Percentiles rank a stretch among this genome's conserved stretches.
Evolutionary conservation across 2,113 vertebrate species (phyloP).

Genomic region (Fukomys damarensis): DNA sequence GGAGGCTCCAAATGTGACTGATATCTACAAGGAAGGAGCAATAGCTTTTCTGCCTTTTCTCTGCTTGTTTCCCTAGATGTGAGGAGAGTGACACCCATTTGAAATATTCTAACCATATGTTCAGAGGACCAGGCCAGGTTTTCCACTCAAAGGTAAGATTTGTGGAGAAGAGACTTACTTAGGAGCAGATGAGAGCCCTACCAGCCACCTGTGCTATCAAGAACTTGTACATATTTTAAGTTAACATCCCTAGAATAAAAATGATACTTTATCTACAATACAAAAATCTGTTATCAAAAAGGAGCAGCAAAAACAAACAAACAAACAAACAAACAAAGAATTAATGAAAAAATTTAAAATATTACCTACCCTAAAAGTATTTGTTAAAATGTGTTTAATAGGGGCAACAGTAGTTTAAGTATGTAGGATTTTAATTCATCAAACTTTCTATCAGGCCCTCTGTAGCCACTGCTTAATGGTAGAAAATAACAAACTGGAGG

Average conservation of each 20-base stretch:
- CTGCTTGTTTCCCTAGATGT: not conserved
- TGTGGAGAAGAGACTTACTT: not conserved
- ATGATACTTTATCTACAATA: constrained; percentile 12
- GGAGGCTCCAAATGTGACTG: not conserved
- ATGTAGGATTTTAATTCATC: not conserved
- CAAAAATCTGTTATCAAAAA: not conserved
- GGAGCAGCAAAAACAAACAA: not conserved
- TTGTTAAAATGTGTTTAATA: not conserved
- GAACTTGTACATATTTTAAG: not conserved
- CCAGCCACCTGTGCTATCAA: not conserved
- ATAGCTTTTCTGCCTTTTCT: not conserved
- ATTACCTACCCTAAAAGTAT: not conserved
- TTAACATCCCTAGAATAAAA: not conserved
- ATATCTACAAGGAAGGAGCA: not conserved
- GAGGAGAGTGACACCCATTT: not conserved
- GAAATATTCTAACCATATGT: not conserved
- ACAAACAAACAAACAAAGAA: no score
- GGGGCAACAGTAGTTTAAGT: not conserved
- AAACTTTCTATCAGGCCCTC: not conserved
- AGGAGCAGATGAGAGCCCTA: not conserved
- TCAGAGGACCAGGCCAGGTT: not conserved
- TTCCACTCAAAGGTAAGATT: not conserved
- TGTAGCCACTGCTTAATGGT: not conserved
- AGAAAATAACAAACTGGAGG: not conserved
- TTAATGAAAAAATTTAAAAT: constrained; percentile 4